Evolutionary conservation across 2,113 vertebrate species (phyloP).

Genomic region (Gymnocephalus cernua): DNA sequence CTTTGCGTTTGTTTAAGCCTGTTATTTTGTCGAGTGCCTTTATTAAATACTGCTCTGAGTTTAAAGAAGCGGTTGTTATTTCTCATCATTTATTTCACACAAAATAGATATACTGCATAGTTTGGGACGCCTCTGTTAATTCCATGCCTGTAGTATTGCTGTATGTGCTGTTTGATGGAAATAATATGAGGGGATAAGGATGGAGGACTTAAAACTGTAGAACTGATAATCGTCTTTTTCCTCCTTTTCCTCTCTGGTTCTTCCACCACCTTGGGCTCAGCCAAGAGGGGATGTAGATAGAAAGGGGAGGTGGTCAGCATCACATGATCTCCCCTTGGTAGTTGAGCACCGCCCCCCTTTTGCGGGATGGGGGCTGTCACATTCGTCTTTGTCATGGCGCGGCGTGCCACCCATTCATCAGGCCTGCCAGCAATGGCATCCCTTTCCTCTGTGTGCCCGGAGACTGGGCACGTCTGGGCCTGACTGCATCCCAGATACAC

Average conservation of each 20-base stretch:
- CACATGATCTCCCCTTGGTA: conserved; percentile 72
- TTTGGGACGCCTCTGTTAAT: neutral
- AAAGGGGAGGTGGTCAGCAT: conserved; percentile 73
- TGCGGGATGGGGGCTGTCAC: conserved; percentile 82
- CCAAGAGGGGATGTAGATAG: conserved; percentile 58
- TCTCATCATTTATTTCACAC: conserved; percentile 25
- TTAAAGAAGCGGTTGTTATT: conserved; percentile 47
- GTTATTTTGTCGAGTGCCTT: conserved; percentile 50
- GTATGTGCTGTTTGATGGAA: conserved; percentile 8
- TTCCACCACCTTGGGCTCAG: conserved; percentile 57
- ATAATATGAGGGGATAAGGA: neutral
- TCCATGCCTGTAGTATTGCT: neutral
- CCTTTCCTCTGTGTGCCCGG: conserved; percentile 82
- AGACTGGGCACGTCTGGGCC: conserved; percentile 82
- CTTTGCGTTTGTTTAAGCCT: conserved; percentile 63
- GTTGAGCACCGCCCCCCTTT: conserved; percentile 78
- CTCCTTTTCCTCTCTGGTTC: conserved; percentile 31
- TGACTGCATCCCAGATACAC: conserved; percentile 84
- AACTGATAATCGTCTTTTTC: conserved; percentile 44
- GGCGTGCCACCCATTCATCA: conserved; percentile 87
- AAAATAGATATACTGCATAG: conserved; percentile 14
- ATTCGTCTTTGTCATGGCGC: conserved; percentile 89
- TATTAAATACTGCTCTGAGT: conserved; percentile 59
- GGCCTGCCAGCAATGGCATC: conserved; percentile 83
- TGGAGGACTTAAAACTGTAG: neutral